These are phyloP conservation scores for Xanthostigma xanthostigma DNA, from an alignment of 2,888 invertebrate genomes.

Conservation along the genomic window DNA sequence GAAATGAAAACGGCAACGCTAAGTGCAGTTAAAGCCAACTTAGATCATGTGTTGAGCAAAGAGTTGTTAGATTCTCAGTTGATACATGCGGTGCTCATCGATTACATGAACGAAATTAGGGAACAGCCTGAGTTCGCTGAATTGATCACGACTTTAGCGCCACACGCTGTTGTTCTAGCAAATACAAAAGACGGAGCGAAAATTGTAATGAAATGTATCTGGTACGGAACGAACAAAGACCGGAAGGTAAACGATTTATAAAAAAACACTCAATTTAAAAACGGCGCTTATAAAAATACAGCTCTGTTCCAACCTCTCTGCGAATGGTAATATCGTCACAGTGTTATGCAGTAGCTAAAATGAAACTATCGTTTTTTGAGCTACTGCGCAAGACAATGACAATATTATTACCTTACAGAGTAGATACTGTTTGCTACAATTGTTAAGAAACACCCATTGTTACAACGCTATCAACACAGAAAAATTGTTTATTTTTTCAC, in stretches of 20 bases:
- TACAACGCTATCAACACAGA: too few relatives aligned
- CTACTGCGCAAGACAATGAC: too few relatives aligned
- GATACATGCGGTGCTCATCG: conserved; percentile 66
- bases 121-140: conserved; percentile 49
- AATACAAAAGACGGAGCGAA: conserved; percentile 72
- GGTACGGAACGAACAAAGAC: conserved; percentile 73
- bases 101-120: conserved; percentile 63
- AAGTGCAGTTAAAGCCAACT: conserved; percentile 55
- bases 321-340: too few relatives aligned
- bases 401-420: too few relatives aligned
- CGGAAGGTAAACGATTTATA: conserved; percentile 37
- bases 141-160: conserved; percentile 54
- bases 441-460: too few relatives aligned
- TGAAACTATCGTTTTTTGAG: too few relatives aligned
- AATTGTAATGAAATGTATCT: conserved; percentile 71
- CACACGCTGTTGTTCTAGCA: conserved; percentile 43
- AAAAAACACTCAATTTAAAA: not conserved
- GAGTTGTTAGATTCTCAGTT: conserved; percentile 48
- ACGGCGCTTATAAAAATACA: not conserved
- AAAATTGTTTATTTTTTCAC: too few relatives aligned
- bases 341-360: too few relatives aligned
- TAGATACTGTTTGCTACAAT: too few relatives aligned
- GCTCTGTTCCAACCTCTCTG: too few relatives aligned
- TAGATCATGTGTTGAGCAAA: conserved; percentile 57
- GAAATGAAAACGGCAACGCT: conserved; percentile 59